Evolutionary conservation across 2,888 invertebrate genomes (phyloP).

Genomic region (Synanthedon vespiformis): DNA sequence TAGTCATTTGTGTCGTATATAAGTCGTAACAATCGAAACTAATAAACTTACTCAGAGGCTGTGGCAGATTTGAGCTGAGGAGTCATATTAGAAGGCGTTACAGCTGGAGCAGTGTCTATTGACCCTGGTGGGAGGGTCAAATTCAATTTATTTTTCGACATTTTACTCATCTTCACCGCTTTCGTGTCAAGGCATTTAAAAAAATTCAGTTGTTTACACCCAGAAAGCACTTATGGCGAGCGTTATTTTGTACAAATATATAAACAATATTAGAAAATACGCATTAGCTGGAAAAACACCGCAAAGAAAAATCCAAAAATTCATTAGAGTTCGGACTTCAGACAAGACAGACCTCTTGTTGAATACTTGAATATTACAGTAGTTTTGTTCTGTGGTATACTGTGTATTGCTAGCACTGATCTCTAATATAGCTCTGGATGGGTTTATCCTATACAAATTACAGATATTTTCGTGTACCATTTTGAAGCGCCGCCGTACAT

Average conservation of each 20-base stretch:
- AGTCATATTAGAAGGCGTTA: conserved; percentile 71
- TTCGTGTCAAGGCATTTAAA: neutral
- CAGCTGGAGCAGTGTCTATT: conserved; percentile 78
- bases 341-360: no score
- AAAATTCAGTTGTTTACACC: neutral
- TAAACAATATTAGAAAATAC: neutral
- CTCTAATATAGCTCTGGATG: no score
- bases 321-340: neutral
- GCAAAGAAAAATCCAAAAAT: neutral
- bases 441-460: no score
- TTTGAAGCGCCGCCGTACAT: no score
- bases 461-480: no score
- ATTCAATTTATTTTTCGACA: conserved; percentile 94
- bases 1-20: conserved; percentile 18
- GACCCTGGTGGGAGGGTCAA: conserved; percentile 91
- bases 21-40: conserved; percentile 9
- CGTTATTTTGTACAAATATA: neutral
- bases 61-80: conserved; percentile 71
- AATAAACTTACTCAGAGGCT: conserved; percentile 63
- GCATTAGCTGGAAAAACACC: neutral
- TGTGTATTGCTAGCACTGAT: no score
- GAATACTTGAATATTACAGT: no score
- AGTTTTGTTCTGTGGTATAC: no score
- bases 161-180: conserved; percentile 66
- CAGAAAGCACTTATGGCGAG: neutral